Conservation (phyloP, 2,113 vertebrate species). For the Bos taurus region DNA sequence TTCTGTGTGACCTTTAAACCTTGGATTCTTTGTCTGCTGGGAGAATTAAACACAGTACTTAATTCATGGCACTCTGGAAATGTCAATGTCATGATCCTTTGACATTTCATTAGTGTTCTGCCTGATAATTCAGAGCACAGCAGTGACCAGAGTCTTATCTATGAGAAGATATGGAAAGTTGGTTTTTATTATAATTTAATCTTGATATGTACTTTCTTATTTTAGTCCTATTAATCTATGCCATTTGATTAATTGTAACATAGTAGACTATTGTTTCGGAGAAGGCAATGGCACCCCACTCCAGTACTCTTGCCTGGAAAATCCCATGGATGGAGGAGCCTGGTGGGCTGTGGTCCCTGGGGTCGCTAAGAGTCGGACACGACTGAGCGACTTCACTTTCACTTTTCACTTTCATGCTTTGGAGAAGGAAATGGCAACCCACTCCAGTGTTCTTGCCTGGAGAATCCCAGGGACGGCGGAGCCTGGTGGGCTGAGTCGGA, state of each 20-base stretch:
- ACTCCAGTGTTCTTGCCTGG: no score
- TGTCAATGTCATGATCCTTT: background rate
- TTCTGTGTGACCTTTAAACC: background rate
- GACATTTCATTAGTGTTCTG: background rate
- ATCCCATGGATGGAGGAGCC: no score
- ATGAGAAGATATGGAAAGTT: background rate
- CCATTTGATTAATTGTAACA: background rate
- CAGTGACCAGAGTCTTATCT: background rate
- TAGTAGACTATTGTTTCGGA: background rate
- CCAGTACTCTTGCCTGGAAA: no score
- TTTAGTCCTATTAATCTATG: background rate
- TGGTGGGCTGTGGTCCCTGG: no score
- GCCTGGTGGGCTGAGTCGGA: no score
- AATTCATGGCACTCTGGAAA: background rate
- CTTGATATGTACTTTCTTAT: background rate
- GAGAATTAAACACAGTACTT: background rate
- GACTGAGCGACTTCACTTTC: no score
- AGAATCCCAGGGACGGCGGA: no score
- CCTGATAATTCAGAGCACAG: background rate
- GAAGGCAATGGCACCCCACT: no score
- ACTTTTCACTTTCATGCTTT: no score
- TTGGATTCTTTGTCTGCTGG: background rate
- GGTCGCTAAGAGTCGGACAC: no score
- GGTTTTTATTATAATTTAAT: background rate
- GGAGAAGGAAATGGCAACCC: no score